Conservation (phyloP, 2,113 vertebrate species). For the Terrapene triunguis region DNA sequence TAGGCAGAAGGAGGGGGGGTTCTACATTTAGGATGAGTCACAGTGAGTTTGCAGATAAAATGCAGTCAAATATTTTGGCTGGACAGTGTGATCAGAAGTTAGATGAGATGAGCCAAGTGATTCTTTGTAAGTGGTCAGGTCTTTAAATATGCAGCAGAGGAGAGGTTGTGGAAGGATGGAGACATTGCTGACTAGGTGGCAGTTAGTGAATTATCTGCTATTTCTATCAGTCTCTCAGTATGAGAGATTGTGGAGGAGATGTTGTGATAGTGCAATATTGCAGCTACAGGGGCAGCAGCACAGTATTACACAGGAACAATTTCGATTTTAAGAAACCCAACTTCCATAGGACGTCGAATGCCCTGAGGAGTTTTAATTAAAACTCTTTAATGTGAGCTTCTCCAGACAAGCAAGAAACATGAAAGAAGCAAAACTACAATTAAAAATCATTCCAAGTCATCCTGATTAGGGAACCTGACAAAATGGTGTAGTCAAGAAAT, state of each 20-base stretch:
- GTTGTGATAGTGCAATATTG: not conserved
- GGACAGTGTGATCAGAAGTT: conserved; percentile 67
- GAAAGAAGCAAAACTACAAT: not conserved
- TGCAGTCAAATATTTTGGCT: conserved; percentile 54
- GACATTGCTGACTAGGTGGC: not conserved
- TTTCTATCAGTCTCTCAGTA: not conserved
- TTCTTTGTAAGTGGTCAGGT: conserved; percentile 69
- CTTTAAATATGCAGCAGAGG: conserved; percentile 47
- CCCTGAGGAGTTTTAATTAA: not conserved
- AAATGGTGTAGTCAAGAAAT: not conserved
- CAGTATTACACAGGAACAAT: not conserved
- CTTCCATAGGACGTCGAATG: not conserved
- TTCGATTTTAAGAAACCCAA: conserved; percentile 18
- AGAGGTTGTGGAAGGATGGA: conserved; percentile 29
- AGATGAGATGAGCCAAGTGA: conserved; percentile 67
- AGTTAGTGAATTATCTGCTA: not conserved
- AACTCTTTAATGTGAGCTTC: not conserved
- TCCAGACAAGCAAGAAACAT: not conserved
- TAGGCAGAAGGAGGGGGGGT: conserved; percentile 12
- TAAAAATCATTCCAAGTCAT: not conserved
- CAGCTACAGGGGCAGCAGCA: conserved; percentile 33
- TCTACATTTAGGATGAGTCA: conserved; percentile 18
- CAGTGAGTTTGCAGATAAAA: conserved; percentile 55
- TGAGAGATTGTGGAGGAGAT: not conserved
- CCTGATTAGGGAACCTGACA: not conserved